phyloP scores from a whole-genome alignment of 2,888 invertebrate genomes.

The Caenorhabditis becei region DNA sequence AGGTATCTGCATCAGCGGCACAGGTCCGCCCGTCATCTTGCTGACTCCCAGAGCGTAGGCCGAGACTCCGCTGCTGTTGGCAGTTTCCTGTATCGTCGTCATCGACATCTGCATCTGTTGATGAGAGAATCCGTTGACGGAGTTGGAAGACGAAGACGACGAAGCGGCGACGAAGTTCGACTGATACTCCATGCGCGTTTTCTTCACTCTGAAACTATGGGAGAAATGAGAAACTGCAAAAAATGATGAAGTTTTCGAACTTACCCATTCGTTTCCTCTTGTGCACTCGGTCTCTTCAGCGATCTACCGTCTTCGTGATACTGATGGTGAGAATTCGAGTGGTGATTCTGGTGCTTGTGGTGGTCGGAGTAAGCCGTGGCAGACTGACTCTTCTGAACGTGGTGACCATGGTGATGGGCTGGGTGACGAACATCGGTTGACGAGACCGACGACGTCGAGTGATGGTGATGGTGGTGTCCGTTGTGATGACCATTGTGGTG shows the following conservation, averaged over 20 bases:
- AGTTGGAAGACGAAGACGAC: not conserved
- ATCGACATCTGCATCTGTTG: not conserved
- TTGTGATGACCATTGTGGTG: not conserved
- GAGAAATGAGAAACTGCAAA: not conserved
- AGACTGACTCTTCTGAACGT: not conserved
- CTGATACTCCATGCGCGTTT: slow-evolving; percentile 22
- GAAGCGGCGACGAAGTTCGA: slow-evolving; percentile 17
- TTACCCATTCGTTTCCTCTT: slow-evolving; percentile 17
- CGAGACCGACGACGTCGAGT: slow-evolving; percentile 6
- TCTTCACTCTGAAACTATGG: slow-evolving; percentile 27
- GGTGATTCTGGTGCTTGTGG: not conserved
- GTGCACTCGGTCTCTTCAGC: slow-evolving; percentile 1
- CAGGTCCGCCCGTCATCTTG: not conserved
- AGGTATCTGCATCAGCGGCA: slow-evolving; percentile 1
- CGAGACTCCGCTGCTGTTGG: slow-evolving; percentile 12
- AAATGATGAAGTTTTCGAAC: not conserved
- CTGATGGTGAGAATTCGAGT: slow-evolving; percentile 13
- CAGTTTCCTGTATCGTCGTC: not conserved
- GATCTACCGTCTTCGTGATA: not conserved
- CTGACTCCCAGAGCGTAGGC: slow-evolving; percentile 20
- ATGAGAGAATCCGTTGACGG: not conserved
- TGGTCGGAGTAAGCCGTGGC: too few species aligned
- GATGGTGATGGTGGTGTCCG: slow-evolving; percentile 1
- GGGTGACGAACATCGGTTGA: not conserved
- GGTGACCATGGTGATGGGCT: not conserved